These are phyloP conservation scores for Ormyrus thymus DNA, from an alignment of 2,888 invertebrate species.

Conservation along the genomic window DNA sequence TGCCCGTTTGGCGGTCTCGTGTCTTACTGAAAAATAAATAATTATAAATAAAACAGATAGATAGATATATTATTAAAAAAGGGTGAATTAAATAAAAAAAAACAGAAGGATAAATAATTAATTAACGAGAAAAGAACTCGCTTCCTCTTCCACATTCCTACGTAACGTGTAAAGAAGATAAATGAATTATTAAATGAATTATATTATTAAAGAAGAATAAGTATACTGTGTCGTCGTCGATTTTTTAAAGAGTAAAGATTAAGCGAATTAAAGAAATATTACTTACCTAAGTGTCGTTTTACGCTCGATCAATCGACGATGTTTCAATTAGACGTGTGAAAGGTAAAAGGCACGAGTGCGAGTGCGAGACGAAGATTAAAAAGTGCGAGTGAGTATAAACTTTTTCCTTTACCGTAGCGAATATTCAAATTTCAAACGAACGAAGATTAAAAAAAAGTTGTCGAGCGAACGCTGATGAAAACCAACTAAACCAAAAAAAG, in stretches of 20 bases:
- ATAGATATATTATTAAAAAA: neutral
- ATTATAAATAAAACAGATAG: constrained; percentile 41
- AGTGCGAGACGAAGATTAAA: neutral
- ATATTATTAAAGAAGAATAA: constrained; percentile 13
- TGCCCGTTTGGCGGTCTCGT: constrained; percentile 45
- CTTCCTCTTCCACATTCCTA: constrained; percentile 57
- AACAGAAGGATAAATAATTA: constrained; percentile 24
- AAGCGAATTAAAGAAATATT: constrained; percentile 16
- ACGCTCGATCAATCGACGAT: constrained; percentile 47
- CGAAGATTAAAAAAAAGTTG: constrained; percentile 7
- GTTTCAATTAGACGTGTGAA: constrained; percentile 31
- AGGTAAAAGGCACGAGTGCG: neutral
- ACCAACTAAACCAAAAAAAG: constrained; percentile 1
- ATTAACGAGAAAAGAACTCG: constrained; percentile 36
- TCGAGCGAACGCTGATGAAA: neutral
- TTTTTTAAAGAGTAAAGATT: constrained; percentile 40
- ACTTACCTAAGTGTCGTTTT: constrained; percentile 49
- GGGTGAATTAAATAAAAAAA: constrained; percentile 1
- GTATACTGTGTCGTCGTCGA: constrained; percentile 44
- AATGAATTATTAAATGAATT: constrained; percentile 37
- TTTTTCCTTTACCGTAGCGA: constrained; percentile 7
- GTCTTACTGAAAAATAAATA: constrained; percentile 42
- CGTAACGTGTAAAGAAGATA: constrained; percentile 44
- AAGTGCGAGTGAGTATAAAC: neutral
- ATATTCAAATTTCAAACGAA: constrained; percentile 38